Base-by-base conservation (phyloP, 2,113 vertebrate genomes). In the Aptenodytes patagonicus region DNA sequence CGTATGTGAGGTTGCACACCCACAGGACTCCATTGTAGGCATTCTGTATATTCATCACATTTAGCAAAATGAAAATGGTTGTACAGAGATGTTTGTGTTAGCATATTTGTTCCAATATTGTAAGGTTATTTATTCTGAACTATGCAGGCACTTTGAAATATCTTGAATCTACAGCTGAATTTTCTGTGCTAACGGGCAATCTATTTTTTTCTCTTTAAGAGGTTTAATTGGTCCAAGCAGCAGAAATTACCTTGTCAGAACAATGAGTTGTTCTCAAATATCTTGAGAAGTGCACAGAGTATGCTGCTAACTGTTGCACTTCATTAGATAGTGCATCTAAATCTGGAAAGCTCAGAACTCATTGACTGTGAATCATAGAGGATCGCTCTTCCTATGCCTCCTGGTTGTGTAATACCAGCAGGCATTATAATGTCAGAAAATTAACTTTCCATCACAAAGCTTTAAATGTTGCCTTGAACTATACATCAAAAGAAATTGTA, bases 231-330 rank as follows among this genome's bases (percentile, higher is more conserved):
- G 52, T 73, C 83, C 36, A 57, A 92, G 61, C 13, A n/a, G 40
- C 25, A 84, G 69, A 75, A 93, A 95, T 46, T 17, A 87, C 80
- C 69, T 97, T 87, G 64, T 61, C 57, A 82, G 73, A 93, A 60
- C 51, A 89, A 73, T 49, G 28, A 54, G 40, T 40, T 77, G 8
- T 64, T 91, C 70, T 82, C 20, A 69, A 13, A 20, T 61, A 16
- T 8, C 2, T 16, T 87, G 57, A 87, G 47, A 89, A 84, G 34
- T 8, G 13, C 46, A 69, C 20, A 51, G 57, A 58, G 49, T 54
- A 22, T 17, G 26, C n/a, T 52, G 62, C 42, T 90, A 88, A 19
- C 42, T 78, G 29, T 54, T 93, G 61, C 73, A 54, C 25, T 72
- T 85, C 58, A 25, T 64, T 68, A 47, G 47, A 20, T 6, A 20